Evolutionary conservation across 1,140 invertebrate genomes (phyloP).

Genomic region (Drosophila jambulina): DNA sequence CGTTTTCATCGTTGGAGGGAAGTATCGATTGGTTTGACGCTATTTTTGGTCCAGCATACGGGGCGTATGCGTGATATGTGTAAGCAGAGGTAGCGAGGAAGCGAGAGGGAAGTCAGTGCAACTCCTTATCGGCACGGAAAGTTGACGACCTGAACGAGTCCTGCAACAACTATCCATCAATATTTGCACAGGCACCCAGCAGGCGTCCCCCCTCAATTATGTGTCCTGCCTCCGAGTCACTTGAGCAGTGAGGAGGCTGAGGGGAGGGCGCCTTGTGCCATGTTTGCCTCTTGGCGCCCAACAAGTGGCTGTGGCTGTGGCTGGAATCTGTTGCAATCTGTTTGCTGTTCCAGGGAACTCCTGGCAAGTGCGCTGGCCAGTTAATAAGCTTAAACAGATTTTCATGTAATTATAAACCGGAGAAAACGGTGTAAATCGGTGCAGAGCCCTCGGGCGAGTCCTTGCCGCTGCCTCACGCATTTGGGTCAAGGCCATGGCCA

Average conservation of each 20-base stretch:
- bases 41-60: conserved; percentile 33
- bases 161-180: conserved; percentile 37
- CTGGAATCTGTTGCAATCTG: conserved; percentile 27
- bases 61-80: conserved; percentile 30
- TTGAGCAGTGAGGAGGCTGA: neutral
- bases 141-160: conserved; percentile 27
- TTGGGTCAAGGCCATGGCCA: conserved; percentile 64
- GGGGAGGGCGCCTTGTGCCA: neutral
- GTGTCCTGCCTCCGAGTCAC: conserved; percentile 13
- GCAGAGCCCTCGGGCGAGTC: conserved; percentile 19
- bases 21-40: conserved; percentile 37
- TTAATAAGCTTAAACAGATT: conserved; percentile 72
- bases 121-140: conserved; percentile 28
- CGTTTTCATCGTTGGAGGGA: neutral
- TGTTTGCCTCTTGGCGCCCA: conserved; percentile 44
- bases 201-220: conserved; percentile 21
- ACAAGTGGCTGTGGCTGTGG: conserved; percentile 33
- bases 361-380: conserved; percentile 5
- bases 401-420: conserved; percentile 61
- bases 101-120: conserved; percentile 14
- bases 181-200: conserved; percentile 14
- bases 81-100: neutral
- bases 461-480: conserved; percentile 36
- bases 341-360: neutral
- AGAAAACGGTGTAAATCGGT: conserved; percentile 40